phyloP scores from a whole-genome alignment of 2,113 vertebrate species.

The Tyto alba region DNA sequence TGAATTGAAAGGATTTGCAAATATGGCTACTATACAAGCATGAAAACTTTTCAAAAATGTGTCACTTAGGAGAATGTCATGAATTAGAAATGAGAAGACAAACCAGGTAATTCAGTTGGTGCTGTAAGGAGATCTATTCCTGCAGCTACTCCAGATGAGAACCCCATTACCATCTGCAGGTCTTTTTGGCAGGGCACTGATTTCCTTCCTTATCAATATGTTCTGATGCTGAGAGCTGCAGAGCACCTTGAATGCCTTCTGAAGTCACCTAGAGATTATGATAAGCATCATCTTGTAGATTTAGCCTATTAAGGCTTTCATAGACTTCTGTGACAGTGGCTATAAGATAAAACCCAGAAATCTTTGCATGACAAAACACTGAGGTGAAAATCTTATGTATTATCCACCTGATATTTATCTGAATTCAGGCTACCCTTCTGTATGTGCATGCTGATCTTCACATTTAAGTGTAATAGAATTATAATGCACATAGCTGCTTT shows the following conservation, averaged over 20 bases:
- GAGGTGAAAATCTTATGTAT: background rate
- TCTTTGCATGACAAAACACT: background rate
- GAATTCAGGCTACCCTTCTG: background rate
- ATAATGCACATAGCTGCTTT: background rate
- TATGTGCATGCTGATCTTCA: background rate
- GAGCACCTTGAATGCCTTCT: background rate
- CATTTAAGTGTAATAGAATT: background rate
- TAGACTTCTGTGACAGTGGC: background rate
- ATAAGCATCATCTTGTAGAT: background rate
- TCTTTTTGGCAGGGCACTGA: background rate
- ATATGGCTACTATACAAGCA: background rate
- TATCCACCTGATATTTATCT: background rate
- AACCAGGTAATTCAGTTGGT: background rate
- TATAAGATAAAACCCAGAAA: background rate
- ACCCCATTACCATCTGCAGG: fast-evolving
- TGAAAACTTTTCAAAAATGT: background rate
- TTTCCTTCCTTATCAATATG: background rate
- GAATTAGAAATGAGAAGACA: background rate
- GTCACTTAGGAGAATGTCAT: background rate
- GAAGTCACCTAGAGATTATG: background rate
- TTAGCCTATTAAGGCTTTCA: background rate
- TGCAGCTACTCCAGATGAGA: background rate
- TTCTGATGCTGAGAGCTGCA: background rate
- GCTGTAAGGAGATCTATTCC: background rate
- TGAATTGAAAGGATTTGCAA: background rate